A percentile compares a stretch with the other conserved stretches of the same genome.
These are phyloP conservation scores for Romanogobio albipinnatus DNA, from an alignment of 2,113 vertebrate genomes.

Conservation along the genomic window DNA sequence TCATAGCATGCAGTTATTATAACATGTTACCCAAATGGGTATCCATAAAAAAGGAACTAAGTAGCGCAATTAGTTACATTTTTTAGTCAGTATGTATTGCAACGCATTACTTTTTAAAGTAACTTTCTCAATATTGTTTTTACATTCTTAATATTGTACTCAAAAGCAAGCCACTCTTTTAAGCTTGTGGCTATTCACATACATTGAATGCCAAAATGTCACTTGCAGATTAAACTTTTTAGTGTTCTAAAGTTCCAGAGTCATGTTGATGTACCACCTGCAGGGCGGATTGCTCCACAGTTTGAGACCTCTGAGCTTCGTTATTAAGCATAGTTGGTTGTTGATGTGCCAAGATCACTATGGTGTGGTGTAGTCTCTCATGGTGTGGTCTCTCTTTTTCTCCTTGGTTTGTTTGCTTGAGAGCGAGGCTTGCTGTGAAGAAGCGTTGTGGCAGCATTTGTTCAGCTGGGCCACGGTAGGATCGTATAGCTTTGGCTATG, in stretches of 20 bases:
- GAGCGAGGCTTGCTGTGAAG: constrained; percentile 37
- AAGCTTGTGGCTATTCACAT: not conserved
- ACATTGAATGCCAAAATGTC: not conserved
- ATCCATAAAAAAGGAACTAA: too few species aligned
- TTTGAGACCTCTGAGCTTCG: not conserved
- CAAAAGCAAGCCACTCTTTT: not conserved
- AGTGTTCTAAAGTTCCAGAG: not conserved
- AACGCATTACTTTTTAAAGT: too few species aligned
- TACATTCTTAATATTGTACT: not conserved
- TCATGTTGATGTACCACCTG: constrained; percentile 3
- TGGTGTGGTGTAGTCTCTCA: not conserved
- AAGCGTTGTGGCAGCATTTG: constrained; percentile 37
- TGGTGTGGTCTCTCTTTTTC: constrained; percentile 3
- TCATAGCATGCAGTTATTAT: too few species aligned
- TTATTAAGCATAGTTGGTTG: not conserved
- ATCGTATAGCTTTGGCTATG: constrained; percentile 50
- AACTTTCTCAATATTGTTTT: too few species aligned
- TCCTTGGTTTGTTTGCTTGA: constrained; percentile 6
- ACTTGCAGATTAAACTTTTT: not conserved
- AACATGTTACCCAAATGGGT: too few species aligned
- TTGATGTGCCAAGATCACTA: constrained; percentile 17
- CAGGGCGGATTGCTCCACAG: not conserved
- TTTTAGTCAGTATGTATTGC: too few species aligned
- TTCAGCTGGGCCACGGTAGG: constrained; percentile 23
- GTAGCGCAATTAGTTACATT: too few species aligned